Conservation (phyloP, 2,113 vertebrate species). For the Poeciliopsis occidentalis region DNA sequence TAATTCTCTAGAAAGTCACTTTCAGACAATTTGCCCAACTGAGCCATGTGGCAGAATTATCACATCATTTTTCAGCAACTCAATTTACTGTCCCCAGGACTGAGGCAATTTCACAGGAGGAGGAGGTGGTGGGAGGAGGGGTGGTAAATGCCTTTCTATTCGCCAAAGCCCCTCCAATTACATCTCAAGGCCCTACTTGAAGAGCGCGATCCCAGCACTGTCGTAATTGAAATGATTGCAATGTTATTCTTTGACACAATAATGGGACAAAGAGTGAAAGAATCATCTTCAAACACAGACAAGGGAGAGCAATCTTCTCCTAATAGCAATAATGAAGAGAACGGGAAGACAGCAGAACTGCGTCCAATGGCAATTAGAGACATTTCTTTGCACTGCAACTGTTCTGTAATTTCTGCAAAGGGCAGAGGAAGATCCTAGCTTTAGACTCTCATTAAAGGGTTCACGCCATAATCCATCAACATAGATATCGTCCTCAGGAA, state of each 20-base stretch:
- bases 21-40: conserved; percentile 52
- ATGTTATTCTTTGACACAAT: conserved; percentile 63
- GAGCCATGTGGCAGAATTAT: conserved; percentile 66
- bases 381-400: conserved; percentile 24
- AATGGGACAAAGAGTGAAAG: conserved; percentile 56
- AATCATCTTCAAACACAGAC: conserved; percentile 53
- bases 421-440: conserved; percentile 23
- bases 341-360: conserved; percentile 37
- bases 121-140: background rate
- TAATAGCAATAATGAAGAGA: conserved; percentile 54
- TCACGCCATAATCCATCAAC: conserved; percentile 52
- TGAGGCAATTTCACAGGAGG: conserved; percentile 64
- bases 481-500: conserved; percentile 28
- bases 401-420: conserved; percentile 14
- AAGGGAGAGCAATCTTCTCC: conserved; percentile 48
- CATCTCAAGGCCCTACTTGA: conserved; percentile 66
- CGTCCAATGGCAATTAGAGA: conserved; percentile 31
- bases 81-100: conserved; percentile 72
- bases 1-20: conserved; percentile 72
- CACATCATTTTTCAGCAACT: conserved; percentile 63
- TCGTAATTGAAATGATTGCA: conserved; percentile 71
- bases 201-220: conserved; percentile 41
- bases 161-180: conserved; percentile 61
- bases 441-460: conserved; percentile 43
- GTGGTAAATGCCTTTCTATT: conserved; percentile 54